Evolutionary conservation across 1,140 invertebrate genomes (phyloP), one percentile per base, ranked within the genome.

Genomic region (Drosophila melanica): DNA sequence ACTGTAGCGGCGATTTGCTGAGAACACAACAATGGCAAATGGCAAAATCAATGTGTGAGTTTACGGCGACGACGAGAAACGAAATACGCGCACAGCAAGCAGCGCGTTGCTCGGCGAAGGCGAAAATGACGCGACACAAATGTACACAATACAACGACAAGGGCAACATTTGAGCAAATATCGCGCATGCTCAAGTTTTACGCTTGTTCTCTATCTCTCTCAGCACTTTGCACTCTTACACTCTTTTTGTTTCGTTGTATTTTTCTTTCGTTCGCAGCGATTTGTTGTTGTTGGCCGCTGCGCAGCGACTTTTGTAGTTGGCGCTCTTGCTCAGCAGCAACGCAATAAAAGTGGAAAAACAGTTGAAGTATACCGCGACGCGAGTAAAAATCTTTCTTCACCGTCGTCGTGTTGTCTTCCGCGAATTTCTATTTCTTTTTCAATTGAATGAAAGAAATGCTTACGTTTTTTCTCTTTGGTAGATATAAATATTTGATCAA

Each of bases 341-440:
- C 85, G 84, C 84, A 89, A 89, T 89, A 87, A 87, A 87, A 87
- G 82, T 89, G 82, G 84, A 87, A 87, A 86, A 87, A 87, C 84
- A 89, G 82, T 87, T 87, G 81, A 85, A 85, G 81, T 86, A 85
- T 81, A 87, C 82, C 82, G 79, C 82, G 82, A 89, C 79, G 84
- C 84, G 84, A 87, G 84, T 87, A 87, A 87, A 89, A 89, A 89
- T 90, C 85, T 84, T 89, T 84, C 84, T 89, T 82, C 79, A 70
- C 63, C 77, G 75, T 81, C 81, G 81, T 84, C 79, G 80, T 66
- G 81, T 85, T 48, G 81, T 81, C 70, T 85, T 85, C 77, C 81
- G 84, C 84, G 79, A 89, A 89, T 90, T 87, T 79, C 70, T 64
- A 68, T 79, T 75, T 75, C 60, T 70, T 71, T 75, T 77, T 74